Percentiles rank a stretch among this genome's conserved stretches.
These are phyloP conservation scores for Eriosoma lanigerum DNA, from an alignment of 1,140 invertebrate species.

Conservation along the genomic window DNA sequence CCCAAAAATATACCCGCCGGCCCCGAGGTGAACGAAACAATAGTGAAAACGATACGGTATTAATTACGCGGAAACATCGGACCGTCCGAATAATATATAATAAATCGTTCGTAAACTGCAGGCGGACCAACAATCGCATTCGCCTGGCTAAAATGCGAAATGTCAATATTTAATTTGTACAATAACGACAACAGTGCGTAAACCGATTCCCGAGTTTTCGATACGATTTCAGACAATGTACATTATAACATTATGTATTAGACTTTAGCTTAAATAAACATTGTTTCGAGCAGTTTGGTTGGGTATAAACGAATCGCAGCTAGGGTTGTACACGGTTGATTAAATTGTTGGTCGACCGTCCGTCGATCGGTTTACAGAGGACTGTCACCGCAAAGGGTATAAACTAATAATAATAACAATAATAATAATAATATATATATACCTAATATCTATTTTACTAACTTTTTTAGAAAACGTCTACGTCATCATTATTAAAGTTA, in stretches of 20 bases:
- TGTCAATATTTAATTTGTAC: neutral
- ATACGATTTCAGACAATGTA: neutral
- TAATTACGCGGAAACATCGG: neutral
- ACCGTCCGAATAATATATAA: too few species aligned
- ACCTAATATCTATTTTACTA: constrained; percentile 1
- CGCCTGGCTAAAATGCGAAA: neutral
- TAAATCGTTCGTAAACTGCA: too few species aligned
- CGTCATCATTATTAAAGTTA: neutral
- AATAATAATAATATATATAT: neutral
- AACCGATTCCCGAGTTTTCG: too few species aligned
- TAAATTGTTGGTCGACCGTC: neutral
- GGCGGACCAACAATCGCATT: too few species aligned
- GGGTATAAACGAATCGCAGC: neutral
- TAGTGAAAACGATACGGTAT: neutral
- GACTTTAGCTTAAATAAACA: neutral
- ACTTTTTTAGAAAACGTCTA: neutral
- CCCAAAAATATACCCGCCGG: too few species aligned
- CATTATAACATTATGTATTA: too few species aligned
- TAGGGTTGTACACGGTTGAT: neutral
- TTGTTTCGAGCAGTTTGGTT: neutral
- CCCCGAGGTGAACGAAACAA: neutral
- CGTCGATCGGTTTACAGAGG: constrained; percentile 18
- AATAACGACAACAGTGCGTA: too few species aligned
- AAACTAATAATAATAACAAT: too few species aligned
- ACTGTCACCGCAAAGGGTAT: neutral